These are phyloP conservation scores for Eueides isabella DNA, from an alignment of 1,140 invertebrate species.

Conservation along the genomic window DNA sequence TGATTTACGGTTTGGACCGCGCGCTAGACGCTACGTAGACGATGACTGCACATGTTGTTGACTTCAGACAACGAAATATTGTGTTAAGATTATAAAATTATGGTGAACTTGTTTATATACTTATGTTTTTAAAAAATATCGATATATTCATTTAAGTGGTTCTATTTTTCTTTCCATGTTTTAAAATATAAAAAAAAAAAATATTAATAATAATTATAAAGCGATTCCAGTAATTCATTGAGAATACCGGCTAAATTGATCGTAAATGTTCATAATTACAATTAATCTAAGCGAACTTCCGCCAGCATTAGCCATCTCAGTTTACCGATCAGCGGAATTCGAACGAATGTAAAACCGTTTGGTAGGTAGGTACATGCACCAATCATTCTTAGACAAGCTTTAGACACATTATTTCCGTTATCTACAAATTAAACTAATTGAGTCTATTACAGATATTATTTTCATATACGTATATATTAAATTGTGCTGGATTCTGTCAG, in stretches of 20 bases:
- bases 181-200: neutral
- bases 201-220: neutral
- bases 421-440: slow-evolving; percentile 18
- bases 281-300: slow-evolving; percentile 32
- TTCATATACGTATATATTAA: too few relatives aligned
- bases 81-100: slow-evolving; percentile 21
- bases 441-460: neutral
- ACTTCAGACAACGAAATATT: slow-evolving; percentile 46
- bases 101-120: neutral
- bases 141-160: neutral
- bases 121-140: slow-evolving; percentile 11
- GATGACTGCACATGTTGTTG: slow-evolving; percentile 23
- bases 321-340: slow-evolving; percentile 58
- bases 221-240: neutral
- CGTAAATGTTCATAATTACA: slow-evolving; percentile 21
- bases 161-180: too few relatives aligned
- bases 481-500: too few relatives aligned
- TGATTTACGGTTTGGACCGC: slow-evolving; percentile 60
- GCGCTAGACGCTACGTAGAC: slow-evolving; percentile 66
- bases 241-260: neutral
- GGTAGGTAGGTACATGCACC: slow-evolving; percentile 27
- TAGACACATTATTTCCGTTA: slow-evolving; percentile 72
- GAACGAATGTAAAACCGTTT: slow-evolving; percentile 61
- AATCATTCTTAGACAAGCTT: neutral
- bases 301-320: slow-evolving; percentile 42